phyloP scores from a whole-genome alignment of 2,113 vertebrate species.

The Oceanodroma tethys region DNA sequence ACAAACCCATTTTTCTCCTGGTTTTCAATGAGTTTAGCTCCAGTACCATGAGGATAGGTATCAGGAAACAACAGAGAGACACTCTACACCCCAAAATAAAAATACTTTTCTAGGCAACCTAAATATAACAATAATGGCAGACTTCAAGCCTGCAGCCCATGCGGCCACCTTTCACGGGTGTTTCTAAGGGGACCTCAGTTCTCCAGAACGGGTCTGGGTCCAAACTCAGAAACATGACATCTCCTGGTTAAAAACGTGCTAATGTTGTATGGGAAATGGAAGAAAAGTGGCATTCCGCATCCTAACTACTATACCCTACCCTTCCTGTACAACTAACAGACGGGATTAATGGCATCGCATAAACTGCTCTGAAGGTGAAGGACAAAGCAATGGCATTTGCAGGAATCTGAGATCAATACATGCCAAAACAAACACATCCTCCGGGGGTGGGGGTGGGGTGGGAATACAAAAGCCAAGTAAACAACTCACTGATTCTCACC shows the following conservation, averaged over 20 bases:
- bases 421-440: not conserved
- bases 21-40: not conserved
- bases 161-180: not conserved
- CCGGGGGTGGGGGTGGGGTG: fast-evolving
- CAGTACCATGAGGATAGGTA: not conserved
- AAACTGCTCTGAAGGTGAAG: not conserved
- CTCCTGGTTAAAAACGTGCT: not conserved
- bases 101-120: not conserved
- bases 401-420: slow-evolving; percentile 20
- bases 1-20: fast-evolving
- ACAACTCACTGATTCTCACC: slow-evolving; percentile 26
- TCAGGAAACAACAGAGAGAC: not conserved
- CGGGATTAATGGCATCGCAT: not conserved
- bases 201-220: not conserved
- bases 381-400: not conserved
- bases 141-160: fast-evolving
- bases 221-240: not conserved
- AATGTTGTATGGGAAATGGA: fast-evolving
- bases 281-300: not conserved
- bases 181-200: not conserved
- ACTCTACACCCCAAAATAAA: not conserved
- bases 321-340: not conserved
- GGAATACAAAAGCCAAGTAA: slow-evolving; percentile 12
- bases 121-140: not conserved
- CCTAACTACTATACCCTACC: not conserved